Evolutionary conservation across 2,888 invertebrate species (phyloP).

Genomic region (Polylopha cassiicola): DNA sequence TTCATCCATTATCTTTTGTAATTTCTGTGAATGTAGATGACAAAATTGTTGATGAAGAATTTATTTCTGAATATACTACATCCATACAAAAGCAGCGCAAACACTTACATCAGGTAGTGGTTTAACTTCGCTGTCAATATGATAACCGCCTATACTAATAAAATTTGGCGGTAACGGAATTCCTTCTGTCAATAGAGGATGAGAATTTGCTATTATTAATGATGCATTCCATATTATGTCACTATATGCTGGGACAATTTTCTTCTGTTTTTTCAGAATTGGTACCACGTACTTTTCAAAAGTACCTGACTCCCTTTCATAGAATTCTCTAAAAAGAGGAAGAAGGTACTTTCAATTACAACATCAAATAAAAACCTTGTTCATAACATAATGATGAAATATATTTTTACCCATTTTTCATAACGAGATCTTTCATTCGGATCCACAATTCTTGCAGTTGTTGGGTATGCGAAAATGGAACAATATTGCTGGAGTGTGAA

Average conservation of each 20-base stretch:
- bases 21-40: slow-evolving; percentile 30
- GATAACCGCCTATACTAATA: slow-evolving; percentile 33
- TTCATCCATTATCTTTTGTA: slow-evolving; percentile 42
- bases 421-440: too few species aligned
- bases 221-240: slow-evolving; percentile 20
- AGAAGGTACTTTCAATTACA: too few species aligned
- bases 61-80: not conserved
- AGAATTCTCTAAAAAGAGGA: slow-evolving; percentile 23
- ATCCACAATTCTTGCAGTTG: too few species aligned
- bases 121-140: slow-evolving; percentile 25
- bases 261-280: slow-evolving; percentile 1
- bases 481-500: slow-evolving; percentile 16
- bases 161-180: slow-evolving; percentile 23
- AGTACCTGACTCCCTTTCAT: not conserved
- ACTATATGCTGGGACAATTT: slow-evolving; percentile 4
- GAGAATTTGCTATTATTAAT: slow-evolving; percentile 16
- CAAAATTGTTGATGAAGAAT: not conserved
- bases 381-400: too few species aligned
- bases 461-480: slow-evolving; percentile 26
- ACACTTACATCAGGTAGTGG: slow-evolving; percentile 30
- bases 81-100: not conserved
- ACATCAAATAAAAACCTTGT: too few species aligned
- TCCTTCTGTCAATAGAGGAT: slow-evolving; percentile 12
- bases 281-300: slow-evolving; percentile 1
- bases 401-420: too few species aligned